These are phyloP conservation scores for Zosterops hypoxanthus DNA, from an alignment of 2,113 vertebrate genomes.

Conservation along the genomic window DNA sequence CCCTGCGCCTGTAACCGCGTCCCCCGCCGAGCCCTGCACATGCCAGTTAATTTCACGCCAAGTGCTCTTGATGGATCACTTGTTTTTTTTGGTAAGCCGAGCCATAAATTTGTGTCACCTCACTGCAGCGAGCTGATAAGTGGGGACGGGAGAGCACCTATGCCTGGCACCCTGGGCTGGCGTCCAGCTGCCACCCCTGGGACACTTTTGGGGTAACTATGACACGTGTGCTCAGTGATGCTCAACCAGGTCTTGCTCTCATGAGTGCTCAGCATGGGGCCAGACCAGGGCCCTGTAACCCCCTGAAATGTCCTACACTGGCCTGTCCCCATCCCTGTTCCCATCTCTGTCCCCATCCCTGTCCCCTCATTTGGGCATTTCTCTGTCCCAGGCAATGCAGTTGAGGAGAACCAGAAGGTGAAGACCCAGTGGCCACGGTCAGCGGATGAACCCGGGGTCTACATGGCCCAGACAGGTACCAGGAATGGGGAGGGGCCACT, in stretches of 20 bases:
- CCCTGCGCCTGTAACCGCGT: background rate
- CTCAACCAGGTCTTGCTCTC: background rate
- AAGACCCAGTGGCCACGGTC: slow-evolving; percentile 97
- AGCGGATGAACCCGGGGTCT: slow-evolving; percentile 94
- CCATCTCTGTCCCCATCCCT: background rate
- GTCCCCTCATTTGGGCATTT: background rate
- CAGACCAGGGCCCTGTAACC: too few species aligned
- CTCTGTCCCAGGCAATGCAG: slow-evolving; percentile 82
- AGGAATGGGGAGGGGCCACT: background rate
- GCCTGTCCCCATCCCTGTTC: background rate
- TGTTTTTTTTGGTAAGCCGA: slow-evolving; percentile 83
- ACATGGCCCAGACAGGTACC: slow-evolving; percentile 98
- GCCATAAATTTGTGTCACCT: slow-evolving; percentile 81
- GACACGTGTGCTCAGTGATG: background rate
- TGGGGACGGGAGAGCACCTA: background rate
- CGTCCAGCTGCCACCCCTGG: background rate
- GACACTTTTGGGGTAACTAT: background rate
- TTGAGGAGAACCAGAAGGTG: slow-evolving; percentile 93
- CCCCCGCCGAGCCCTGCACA: slow-evolving; percentile 40
- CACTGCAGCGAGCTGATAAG: slow-evolving; percentile 71
- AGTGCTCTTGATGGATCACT: slow-evolving; percentile 81
- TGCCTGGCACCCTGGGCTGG: rapidly evolving
- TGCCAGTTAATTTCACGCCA: slow-evolving; percentile 81
- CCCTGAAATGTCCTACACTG: rapidly evolving
- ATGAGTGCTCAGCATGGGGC: background rate